Conservation (phyloP, 2,888 invertebrate genomes). For the Prostheceraeus crozeri region DNA sequence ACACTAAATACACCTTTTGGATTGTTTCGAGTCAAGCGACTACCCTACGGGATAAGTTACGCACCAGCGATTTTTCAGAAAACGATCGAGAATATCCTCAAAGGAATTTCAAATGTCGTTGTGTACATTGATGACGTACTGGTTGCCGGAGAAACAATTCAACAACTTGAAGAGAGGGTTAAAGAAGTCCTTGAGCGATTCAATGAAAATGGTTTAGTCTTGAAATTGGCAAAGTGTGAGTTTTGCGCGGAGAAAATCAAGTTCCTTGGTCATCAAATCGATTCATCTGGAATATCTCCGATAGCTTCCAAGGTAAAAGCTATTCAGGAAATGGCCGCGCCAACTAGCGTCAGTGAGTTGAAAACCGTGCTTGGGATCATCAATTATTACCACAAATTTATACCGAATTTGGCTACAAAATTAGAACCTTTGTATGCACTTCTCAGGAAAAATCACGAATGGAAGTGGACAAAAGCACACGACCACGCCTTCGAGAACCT, state of each 20-base stretch:
- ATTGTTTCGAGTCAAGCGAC: slow-evolving; percentile 13
- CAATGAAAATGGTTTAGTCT: not conserved
- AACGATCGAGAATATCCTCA: slow-evolving; percentile 21
- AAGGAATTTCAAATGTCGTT: slow-evolving; percentile 17
- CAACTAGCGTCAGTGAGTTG: slow-evolving; percentile 28
- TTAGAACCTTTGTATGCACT: slow-evolving; percentile 21
- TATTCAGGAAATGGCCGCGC: slow-evolving; percentile 17
- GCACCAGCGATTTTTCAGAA: slow-evolving; percentile 4
- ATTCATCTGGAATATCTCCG: slow-evolving; percentile 20
- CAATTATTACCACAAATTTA: slow-evolving; percentile 28
- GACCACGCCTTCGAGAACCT: slow-evolving; percentile 19
- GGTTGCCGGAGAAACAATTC: slow-evolving; percentile 22
- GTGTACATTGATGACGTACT: slow-evolving; percentile 32
- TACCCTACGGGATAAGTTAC: slow-evolving; percentile 4
- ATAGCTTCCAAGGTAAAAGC: slow-evolving; percentile 25
- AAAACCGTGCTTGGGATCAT: slow-evolving; percentile 22
- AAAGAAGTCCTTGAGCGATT: slow-evolving; percentile 10
- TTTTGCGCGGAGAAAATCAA: slow-evolving; percentile 20
- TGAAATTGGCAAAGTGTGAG: slow-evolving; percentile 10
- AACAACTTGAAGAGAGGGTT: slow-evolving; percentile 23
- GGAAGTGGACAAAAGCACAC: slow-evolving; percentile 5
- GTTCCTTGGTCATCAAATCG: slow-evolving; percentile 28
- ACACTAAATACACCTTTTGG: slow-evolving; percentile 24
- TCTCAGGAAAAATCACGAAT: not conserved
- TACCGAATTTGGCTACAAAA: slow-evolving; percentile 2